Percentiles rank a stretch among this genome's conserved stretches.
phyloP scores from a whole-genome alignment of 2,888 invertebrate genomes.

The Coremacera marginata region DNA sequence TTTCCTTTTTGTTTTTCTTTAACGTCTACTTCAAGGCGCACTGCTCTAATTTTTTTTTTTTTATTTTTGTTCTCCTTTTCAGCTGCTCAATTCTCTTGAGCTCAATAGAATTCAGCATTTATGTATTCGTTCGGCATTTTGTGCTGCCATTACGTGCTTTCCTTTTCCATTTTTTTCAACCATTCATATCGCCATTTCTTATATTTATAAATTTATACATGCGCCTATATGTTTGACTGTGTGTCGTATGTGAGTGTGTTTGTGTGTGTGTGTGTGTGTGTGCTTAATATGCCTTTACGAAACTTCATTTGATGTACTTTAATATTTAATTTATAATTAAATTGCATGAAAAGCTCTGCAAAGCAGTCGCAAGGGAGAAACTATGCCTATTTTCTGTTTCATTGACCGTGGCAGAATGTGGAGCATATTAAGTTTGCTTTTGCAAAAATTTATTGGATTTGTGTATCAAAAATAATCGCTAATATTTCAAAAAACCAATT shows the following conservation, averaged over 20 bases:
- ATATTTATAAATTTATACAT: background rate
- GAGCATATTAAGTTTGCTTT: too few species aligned
- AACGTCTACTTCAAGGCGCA: too few species aligned
- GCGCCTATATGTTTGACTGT: background rate
- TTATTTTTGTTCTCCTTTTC: too few species aligned
- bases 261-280: background rate
- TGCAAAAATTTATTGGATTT: too few species aligned
- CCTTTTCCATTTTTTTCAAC: background rate
- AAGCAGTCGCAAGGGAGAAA: background rate
- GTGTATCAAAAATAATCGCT: too few species aligned
- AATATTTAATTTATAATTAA: slow-evolving; percentile 28
- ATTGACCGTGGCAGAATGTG: background rate
- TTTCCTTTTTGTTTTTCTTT: too few species aligned
- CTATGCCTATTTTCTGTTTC: background rate
- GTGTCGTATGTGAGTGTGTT: background rate
- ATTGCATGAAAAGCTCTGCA: slow-evolving; percentile 3
- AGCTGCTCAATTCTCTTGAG: too few species aligned
- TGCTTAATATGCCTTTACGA: background rate
- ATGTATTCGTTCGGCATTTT: background rate
- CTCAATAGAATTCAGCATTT: background rate
- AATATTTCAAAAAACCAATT: too few species aligned
- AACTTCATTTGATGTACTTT: slow-evolving; percentile 2
- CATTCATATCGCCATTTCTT: background rate
- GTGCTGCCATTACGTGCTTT: background rate
- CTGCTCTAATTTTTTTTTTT: too few species aligned